These are phyloP conservation scores for Aramus guarauna DNA, from an alignment of 2,113 vertebrate species.

Conservation along the genomic window DNA sequence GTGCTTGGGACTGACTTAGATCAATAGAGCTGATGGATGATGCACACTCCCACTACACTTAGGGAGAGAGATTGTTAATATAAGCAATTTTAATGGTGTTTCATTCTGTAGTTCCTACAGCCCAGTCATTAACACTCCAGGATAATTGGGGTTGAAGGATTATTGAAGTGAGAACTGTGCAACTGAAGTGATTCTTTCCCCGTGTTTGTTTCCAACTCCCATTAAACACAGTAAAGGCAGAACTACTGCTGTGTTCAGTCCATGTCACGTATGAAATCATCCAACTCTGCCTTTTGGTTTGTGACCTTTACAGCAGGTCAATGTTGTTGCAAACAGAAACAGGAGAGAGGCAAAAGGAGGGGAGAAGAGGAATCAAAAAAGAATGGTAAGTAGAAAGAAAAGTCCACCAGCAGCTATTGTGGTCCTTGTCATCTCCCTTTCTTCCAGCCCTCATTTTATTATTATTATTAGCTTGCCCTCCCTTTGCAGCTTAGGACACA, in stretches of 20 bases:
- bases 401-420: neutral
- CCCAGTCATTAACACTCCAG: neutral
- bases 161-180: neutral
- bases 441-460: neutral
- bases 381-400: neutral
- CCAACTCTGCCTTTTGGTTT: neutral
- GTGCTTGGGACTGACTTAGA: neutral
- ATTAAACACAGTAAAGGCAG: neutral
- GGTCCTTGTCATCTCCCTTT: neutral
- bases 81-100: neutral
- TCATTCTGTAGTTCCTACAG: neutral
- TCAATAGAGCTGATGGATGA: neutral
- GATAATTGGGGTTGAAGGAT: neutral
- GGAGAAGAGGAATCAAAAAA: neutral
- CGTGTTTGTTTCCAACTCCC: neutral
- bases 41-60: neutral
- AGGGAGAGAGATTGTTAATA: neutral
- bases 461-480: neutral
- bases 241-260: neutral
- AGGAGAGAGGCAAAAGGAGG: neutral
- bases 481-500: neutral
- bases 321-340: neutral
- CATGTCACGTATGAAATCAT: neutral
- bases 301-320: neutral
- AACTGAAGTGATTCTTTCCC: neutral